Percentiles rank a stretch among this genome's conserved stretches.
Evolutionary conservation across 2,113 vertebrate genomes (phyloP).

Genomic region (Oreocharis arfaki): DNA sequence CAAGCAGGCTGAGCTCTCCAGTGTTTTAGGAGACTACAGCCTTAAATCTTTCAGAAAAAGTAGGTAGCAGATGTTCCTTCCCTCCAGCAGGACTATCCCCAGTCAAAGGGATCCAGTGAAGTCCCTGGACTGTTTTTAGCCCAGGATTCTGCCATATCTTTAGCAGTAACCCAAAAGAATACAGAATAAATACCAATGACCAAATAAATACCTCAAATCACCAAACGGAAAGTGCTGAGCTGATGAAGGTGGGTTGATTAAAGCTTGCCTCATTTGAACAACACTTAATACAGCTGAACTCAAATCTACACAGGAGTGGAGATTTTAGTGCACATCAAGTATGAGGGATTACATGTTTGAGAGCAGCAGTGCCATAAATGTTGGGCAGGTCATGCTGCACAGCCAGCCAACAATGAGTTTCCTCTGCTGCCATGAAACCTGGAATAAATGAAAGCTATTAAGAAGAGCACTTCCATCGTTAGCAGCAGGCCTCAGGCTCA

Average conservation of each 20-base stretch:
- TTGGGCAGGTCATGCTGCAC: not conserved
- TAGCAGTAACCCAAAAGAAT: not conserved
- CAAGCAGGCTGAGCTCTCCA: not conserved
- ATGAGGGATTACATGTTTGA: not conserved
- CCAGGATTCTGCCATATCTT: not conserved
- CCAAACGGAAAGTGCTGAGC: not conserved
- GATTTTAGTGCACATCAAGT: not conserved
- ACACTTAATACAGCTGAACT: not conserved
- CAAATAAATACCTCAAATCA: not conserved
- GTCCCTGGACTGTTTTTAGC: not conserved
- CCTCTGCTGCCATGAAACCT: not conserved
- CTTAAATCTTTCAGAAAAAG: not conserved
- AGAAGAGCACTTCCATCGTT: not conserved
- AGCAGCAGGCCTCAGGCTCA: not conserved
- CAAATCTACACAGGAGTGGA: not conserved
- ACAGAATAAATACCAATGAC: not conserved
- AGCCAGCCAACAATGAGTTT: not conserved
- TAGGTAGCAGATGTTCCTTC: not conserved
- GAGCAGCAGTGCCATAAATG: fast-evolving
- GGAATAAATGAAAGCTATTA: not conserved
- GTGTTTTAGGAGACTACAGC: not conserved
- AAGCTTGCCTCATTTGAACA: not conserved
- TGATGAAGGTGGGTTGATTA: not conserved
- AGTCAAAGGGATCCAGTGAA: not conserved
- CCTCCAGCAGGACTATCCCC: not conserved